A percentile compares a stretch with the other conserved stretches of the same genome.
Evolutionary conservation across 2,888 invertebrate species (phyloP).

Genomic region (Eulithis testata): DNA sequence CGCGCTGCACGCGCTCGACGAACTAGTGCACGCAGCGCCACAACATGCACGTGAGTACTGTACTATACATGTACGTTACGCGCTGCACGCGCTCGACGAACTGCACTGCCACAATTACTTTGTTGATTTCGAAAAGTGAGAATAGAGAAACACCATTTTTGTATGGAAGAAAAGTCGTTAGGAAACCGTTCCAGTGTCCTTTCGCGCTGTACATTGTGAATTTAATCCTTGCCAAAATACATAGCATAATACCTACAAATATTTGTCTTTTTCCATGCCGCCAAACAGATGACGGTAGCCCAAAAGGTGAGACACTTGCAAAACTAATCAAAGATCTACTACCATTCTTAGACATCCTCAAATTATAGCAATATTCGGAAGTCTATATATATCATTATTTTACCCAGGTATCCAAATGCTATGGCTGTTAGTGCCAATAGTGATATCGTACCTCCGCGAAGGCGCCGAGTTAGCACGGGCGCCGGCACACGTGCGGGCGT

Average conservation of each 20-base stretch:
- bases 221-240: no score
- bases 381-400: background rate
- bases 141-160: no score
- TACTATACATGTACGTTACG: no score
- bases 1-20: constrained; percentile 58
- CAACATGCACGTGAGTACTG: constrained; percentile 62
- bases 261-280: constrained; percentile 41
- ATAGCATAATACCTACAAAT: background rate
- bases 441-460: constrained; percentile 93
- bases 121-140: no score
- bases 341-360: no score
- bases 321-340: background rate
- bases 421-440: constrained; percentile 94
- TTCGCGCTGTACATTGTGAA: no score
- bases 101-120: no score
- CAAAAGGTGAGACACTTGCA: constrained; percentile 52
- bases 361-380: background rate
- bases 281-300: constrained; percentile 53
- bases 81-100: no score
- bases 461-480: constrained; percentile 80
- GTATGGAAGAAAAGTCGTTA: no score
- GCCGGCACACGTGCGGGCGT: constrained; percentile 85
- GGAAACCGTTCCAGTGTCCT: no score
- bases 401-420: constrained; percentile 94
- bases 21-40: constrained; percentile 68